Evolutionary conservation across 1,140 invertebrate species (phyloP), one percentile per base, ranked within the genome.

Genomic region (Propsilocerus akamusi): DNA sequence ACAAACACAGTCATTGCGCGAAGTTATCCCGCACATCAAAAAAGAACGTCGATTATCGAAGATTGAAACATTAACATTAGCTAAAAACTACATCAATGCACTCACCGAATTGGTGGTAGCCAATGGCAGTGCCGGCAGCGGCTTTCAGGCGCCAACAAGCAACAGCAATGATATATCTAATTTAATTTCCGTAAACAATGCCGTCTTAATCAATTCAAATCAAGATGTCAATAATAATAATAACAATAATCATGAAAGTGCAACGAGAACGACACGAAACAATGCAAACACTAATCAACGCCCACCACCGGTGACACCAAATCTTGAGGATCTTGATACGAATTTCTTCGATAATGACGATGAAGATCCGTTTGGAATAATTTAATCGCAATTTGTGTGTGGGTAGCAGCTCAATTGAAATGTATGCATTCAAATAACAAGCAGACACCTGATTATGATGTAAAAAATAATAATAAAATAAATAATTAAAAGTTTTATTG

Each of bases 31-130:
- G 1, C 86, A 90, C 56, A 82, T 90, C 47, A 83, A 83, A 63
- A 80, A 86, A 72, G 83, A 87, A 59, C 72, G 84, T 51, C 83
- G 86, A 57, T 69, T 89, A 53, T 85, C 83, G 48, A 90, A 90
- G 71, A 89, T 90, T 53, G 86, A 90, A 67, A 90, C 86, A 10
- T 66, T 90, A 14, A 88, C 86, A 12, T 65, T 90, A 60, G 86
- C 86, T 55, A 88, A 88, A 68, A 87, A 90, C 71, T 90, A 90
- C 66, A 90, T 90, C 61, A 87, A 86, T 74, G 86, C 86, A 24
- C 70, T 91, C 54, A 89, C 86, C 47, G 87, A 89, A 66, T 83
- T 87, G 52, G 86, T 90, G 62, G 72, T 72, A 50, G 17, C 34
- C 17, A 41, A 41, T 17, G 22, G 34, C 17, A 41, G 22, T 41